A percentile compares a stretch with the other conserved stretches of the same genome.
Evolutionary conservation across 2,113 vertebrate genomes (phyloP).

Genomic region (Nestor notabilis): DNA sequence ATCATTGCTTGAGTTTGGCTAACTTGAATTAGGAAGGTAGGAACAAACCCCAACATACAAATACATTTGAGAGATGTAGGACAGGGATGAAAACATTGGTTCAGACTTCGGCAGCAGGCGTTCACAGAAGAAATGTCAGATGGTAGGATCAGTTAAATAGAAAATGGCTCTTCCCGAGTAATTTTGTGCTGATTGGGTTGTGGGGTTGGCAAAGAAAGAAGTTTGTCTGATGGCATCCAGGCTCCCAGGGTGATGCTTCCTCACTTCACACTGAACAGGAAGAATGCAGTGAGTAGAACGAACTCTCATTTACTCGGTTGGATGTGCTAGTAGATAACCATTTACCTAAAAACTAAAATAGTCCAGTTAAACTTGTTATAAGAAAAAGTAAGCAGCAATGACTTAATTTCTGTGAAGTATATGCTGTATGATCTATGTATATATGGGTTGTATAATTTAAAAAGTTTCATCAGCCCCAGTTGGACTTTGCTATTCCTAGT

Average conservation of each 20-base stretch:
- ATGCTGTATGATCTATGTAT: not conserved
- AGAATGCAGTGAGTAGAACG: not conserved
- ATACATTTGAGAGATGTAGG: not conserved
- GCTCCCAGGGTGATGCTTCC: not conserved
- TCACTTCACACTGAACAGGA: not conserved
- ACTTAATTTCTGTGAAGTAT: not conserved
- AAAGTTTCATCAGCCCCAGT: not conserved
- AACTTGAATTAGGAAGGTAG: not conserved
- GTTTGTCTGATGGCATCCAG: not conserved
- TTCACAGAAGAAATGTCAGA: not conserved
- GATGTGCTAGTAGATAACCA: not conserved
- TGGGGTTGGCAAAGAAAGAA: not conserved
- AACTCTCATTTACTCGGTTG: not conserved
- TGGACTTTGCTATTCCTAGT: not conserved
- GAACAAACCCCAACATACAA: not conserved
- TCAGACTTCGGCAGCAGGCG: not conserved
- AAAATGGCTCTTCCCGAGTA: not conserved
- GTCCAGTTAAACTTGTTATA: not conserved
- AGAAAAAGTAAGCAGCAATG: not conserved
- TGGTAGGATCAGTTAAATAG: not conserved
- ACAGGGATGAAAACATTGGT: not conserved
- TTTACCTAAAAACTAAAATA: not conserved
- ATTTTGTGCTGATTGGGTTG: not conserved
- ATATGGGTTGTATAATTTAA: not conserved
- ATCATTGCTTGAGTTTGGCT: not conserved